Base-by-base conservation (phyloP, 2,113 vertebrate genomes). In the Indicator indicator region DNA sequence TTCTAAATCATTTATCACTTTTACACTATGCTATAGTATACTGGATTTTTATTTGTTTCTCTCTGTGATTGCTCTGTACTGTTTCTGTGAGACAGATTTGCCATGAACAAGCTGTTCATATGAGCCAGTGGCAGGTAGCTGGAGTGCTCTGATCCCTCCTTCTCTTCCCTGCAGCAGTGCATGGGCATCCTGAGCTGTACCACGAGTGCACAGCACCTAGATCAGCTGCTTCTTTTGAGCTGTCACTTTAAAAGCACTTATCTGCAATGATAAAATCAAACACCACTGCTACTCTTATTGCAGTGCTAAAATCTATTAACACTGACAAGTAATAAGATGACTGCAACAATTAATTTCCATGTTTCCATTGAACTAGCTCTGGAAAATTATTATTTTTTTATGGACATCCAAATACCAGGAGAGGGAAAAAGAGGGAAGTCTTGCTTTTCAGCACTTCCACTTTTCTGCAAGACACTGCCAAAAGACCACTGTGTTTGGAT, bases 271-370 rank as follows among this genome's bases (percentile, higher is more conserved):
- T 62, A 91, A 95, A 96, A 86, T 80, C 52, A 74, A 65, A 69
- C 26, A 59, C 36, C 3, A 3, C 52, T 8, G 2, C 48, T 71
- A 19, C 56, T 91, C 60, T 88, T 80, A 83, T 64, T 60, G 68
- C 48, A 18, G 60, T 26, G 23, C 60, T 91, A 87, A 92, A 83
- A 32, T 89, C 38, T 74, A 86, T 95, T 94, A 86, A 88, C 65
- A 52, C 27, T 88, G 89, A 78, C 89, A 0, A 95, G 75, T 96
- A 95, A 95, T 83, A 85, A 95, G 62, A 79, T 95, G 89, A 78
- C 91, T 65, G 38, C 89, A 91, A 75, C 69, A 83, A 93, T 97
- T 97, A 95, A 83, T 97, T 95, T 95, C 65, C 24, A 16, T 30
- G 28, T 94, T 95, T 93, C 65, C 69, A 75, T 54, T 88, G 85